phyloP scores from a whole-genome alignment of 2,888 invertebrate species.

The Rotaria socialis region DNA sequence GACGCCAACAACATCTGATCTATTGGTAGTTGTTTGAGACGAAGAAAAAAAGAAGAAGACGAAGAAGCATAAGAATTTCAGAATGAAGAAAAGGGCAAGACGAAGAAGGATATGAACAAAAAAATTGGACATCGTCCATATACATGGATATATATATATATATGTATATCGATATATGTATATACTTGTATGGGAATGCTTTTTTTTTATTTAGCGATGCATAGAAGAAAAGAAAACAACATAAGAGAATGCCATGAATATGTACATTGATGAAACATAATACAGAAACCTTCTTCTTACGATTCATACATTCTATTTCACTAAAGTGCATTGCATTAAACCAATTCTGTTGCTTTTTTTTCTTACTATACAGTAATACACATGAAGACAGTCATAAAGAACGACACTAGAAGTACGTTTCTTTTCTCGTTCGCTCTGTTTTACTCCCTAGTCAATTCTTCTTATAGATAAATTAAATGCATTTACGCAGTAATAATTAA shows the following conservation, averaged over 20 bases:
- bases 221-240: background rate
- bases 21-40: background rate
- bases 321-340: conserved; percentile 1
- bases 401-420: background rate
- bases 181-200: background rate
- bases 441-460: background rate
- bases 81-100: background rate
- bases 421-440: background rate
- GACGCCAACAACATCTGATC: conserved; percentile 25
- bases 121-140: background rate
- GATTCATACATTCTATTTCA: background rate
- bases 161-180: background rate
- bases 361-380: background rate
- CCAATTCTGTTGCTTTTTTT: background rate
- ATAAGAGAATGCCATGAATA: background rate
- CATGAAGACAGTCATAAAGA: background rate
- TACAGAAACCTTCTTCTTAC: background rate
- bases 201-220: background rate
- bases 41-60: background rate
- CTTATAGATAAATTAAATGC: background rate
- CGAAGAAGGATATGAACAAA: background rate
- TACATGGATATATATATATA: no score
- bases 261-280: background rate
- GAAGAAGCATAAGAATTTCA: background rate
- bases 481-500: background rate